Conservation (phyloP, 2,113 vertebrate genomes). For the Fulica atra region DNA sequence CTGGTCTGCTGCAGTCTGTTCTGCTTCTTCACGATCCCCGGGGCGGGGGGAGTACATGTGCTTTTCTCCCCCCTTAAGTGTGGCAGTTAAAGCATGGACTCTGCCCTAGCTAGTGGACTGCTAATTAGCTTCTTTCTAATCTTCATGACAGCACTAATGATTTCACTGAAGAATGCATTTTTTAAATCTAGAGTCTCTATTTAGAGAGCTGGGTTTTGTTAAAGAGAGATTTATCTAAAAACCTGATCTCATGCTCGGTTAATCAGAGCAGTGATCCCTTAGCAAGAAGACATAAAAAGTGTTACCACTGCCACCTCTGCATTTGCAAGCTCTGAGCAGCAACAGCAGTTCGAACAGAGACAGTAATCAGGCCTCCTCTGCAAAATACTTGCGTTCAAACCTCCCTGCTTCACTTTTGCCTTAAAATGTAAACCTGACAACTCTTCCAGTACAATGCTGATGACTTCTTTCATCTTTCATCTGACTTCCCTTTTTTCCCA, state of each 20-base stretch:
- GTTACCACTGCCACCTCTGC: background rate
- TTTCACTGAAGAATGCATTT: background rate
- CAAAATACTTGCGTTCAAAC: background rate
- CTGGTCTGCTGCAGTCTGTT: background rate
- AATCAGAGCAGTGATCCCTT: background rate
- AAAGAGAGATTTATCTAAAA: background rate
- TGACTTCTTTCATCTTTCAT: background rate
- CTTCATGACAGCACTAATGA: background rate
- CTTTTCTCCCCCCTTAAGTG: background rate
- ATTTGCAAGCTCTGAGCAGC: background rate
- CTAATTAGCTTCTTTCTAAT: background rate
- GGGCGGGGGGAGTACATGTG: background rate
- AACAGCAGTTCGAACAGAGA: background rate
- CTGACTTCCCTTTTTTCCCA: background rate
- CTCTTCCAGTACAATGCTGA: background rate
- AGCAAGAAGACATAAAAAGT: background rate
- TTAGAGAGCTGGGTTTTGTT: background rate
- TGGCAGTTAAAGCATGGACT: background rate
- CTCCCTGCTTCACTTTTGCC: background rate
- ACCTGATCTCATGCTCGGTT: background rate
- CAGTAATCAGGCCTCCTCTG: background rate
- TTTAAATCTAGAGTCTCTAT: background rate
- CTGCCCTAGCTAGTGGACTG: background rate
- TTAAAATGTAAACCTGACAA: background rate
- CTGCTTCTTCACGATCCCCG: background rate